Conservation (phyloP, 35 echinoderm and acorn worm genomes). For the Apostichopus parvimensis region DNA sequence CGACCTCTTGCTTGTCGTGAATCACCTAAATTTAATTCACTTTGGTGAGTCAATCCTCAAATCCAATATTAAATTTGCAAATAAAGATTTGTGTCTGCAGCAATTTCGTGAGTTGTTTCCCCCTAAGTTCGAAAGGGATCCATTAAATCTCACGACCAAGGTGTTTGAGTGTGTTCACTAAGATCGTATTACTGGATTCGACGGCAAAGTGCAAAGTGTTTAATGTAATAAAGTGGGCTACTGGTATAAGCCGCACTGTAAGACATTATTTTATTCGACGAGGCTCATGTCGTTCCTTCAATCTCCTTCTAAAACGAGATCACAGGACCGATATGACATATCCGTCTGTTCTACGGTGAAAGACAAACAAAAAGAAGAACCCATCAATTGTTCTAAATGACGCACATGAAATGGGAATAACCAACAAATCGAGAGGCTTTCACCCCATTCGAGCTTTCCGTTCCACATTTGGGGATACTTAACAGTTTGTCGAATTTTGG, state of each 20-base stretch:
- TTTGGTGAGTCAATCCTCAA: slow-evolving; percentile 6
- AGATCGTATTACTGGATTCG: neutral
- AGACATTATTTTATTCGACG: no score
- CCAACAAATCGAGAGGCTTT: no score
- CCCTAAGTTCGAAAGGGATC: neutral
- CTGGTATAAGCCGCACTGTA: neutral
- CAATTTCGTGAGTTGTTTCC: neutral
- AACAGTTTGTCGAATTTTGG: no score
- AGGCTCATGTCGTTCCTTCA: no score
- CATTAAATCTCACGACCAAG: neutral
- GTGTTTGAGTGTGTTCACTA: neutral
- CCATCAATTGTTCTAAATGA: no score
- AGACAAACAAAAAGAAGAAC: no score
- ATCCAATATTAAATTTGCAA: slow-evolving; percentile 7
- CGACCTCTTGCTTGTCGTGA: neutral
- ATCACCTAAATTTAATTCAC: neutral
- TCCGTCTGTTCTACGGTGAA: no score
- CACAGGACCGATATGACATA: no score
- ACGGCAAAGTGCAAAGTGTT: neutral
- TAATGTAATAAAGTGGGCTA: neutral
- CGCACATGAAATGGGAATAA: no score
- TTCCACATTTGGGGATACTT: no score
- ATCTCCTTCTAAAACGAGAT: no score
- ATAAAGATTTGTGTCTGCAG: neutral
- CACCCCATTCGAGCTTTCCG: no score